These are phyloP conservation scores for Diplosoma virens DNA, from an alignment of 23 tunicate species.

Conservation along the genomic window DNA sequence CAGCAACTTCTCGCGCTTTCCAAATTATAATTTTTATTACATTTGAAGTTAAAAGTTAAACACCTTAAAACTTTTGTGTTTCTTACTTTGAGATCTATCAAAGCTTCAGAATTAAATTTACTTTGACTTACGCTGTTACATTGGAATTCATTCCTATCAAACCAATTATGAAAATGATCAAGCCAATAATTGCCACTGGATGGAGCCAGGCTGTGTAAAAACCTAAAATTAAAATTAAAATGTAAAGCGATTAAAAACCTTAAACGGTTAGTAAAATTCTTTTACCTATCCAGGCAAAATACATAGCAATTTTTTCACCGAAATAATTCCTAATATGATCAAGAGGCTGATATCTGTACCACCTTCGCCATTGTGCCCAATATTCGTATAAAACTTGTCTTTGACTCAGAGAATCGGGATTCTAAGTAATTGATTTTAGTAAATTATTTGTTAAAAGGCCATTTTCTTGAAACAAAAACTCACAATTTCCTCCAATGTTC, in stretches of 20 bases:
- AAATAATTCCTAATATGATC: conserved; percentile 86
- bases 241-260: background rate
- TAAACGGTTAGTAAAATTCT: background rate
- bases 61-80: too few species aligned
- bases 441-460: too few species aligned
- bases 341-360: conserved; percentile 92
- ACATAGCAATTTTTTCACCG: conserved; percentile 85
- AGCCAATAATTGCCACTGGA: conserved; percentile 72
- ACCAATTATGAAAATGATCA: conserved; percentile 59
- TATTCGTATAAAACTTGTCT: conserved; percentile 73
- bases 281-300: conserved; percentile 89
- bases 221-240: conserved; percentile 24
- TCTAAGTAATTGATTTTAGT: background rate
- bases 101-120: too few species aligned
- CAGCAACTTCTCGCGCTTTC: too few species aligned
- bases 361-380: conserved; percentile 88
- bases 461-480: too few species aligned
- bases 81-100: too few species aligned
- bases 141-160: conserved; percentile 19
- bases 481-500: background rate
- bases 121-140: conserved; percentile 47
- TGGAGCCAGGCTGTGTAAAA: conserved; percentile 90
- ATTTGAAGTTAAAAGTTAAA: too few species aligned
- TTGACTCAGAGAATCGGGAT: conserved; percentile 23
- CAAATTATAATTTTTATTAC: too few species aligned